These are phyloP conservation scores for Epinotia ramella DNA, from an alignment of 2,888 invertebrate genomes.

Conservation along the genomic window DNA sequence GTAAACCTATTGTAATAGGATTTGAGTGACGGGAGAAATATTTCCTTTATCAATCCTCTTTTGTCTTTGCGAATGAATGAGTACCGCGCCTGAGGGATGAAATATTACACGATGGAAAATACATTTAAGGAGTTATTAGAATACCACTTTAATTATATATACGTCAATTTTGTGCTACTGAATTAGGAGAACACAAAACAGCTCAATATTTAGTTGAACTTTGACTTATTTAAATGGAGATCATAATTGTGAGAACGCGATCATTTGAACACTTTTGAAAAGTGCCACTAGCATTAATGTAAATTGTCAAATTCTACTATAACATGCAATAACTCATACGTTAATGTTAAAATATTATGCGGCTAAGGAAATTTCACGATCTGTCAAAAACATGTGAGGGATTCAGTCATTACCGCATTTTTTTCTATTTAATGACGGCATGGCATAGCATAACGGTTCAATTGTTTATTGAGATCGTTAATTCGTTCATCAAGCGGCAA, in stretches of 20 bases:
- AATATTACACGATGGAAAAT: neutral
- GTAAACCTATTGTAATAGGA: slow-evolving; percentile 7
- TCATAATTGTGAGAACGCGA: too few species aligned
- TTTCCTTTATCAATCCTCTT: slow-evolving; percentile 26
- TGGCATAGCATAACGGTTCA: neutral
- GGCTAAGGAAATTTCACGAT: too few species aligned
- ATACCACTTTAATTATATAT: neutral
- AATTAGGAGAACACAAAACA: neutral
- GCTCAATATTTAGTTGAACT: neutral
- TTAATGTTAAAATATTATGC: too few species aligned
- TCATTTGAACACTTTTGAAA: too few species aligned
- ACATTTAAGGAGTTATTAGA: too few species aligned
- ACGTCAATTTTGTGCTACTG: neutral
- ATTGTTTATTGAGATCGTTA: neutral
- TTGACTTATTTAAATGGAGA: too few species aligned
- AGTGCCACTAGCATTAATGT: too few species aligned
- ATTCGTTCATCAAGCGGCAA: neutral
- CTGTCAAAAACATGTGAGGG: neutral
- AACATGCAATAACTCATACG: too few species aligned
- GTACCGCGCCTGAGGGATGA: neutral
- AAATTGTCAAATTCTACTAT: too few species aligned
- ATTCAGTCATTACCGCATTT: too few species aligned
- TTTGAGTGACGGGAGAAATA: slow-evolving; percentile 3
- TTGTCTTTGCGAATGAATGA: slow-evolving; percentile 20
- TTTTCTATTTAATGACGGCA: too few species aligned